Evolutionary conservation across 2,113 vertebrate genomes (phyloP), one percentile per base, ranked within the genome.

Genomic region (Dasyurus viverrinus): DNA sequence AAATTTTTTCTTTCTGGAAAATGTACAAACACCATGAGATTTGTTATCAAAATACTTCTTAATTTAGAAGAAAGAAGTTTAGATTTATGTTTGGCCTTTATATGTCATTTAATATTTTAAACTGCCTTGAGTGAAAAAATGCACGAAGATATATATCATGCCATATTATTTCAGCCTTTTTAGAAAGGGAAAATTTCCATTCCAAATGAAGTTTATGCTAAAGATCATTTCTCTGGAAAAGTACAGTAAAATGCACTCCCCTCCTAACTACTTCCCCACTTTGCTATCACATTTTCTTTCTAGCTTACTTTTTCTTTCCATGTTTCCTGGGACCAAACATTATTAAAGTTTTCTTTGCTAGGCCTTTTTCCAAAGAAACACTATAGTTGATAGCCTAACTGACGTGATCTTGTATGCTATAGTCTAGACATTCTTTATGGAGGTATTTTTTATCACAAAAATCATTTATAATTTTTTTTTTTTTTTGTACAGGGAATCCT

Each of bases 1-100:
- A 95, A 93, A 94, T 95, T 90, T 96, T 92, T 97, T 53, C 96
- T 53, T 97, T 93, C 96, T 95, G 93, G 97, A 98, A 97, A 97
- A 98, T 46, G 68, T 54, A 97, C 95, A 95, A 89, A 90, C 60
- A 8, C 23, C 0, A 89, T 48, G 27, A 92, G 90, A 2, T 57
- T 68, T 93, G 94, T 93, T 95, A 96, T 90, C 76, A 53, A 96
- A 95, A 96, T 84, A 46, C 68, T 52, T 95, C 57, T 46, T 57
- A 48, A 84, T 89, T 94, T 53, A 55, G 92, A n/a, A 55, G 53
- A 54, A 89, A 89, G 60, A 26, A 1, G 68, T 93, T 96, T 96
- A 4, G 53, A 36, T 53, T 91, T 52, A 24, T 11, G 47, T 91
- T 84, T 92, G 47, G 92, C 8, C 91, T 89, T 92, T 53, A 48